Conservation (phyloP, 23 tunicate species). For the Clavelina lepadiformis region DNA sequence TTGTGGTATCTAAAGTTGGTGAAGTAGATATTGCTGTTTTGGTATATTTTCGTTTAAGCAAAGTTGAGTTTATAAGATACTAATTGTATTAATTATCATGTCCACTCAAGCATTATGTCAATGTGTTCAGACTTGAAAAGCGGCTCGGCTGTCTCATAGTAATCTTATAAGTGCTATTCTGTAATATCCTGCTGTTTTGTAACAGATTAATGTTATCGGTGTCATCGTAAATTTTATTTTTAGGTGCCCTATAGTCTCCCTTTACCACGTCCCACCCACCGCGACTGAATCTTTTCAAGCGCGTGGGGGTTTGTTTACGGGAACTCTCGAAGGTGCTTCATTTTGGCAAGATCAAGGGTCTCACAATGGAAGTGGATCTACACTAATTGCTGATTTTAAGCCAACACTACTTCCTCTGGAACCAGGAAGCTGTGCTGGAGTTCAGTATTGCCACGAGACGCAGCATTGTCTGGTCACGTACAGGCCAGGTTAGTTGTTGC, state of each 20-base stretch:
- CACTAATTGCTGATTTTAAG: constrained; percentile 33
- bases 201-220: too few relatives aligned
- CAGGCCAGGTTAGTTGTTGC: constrained; percentile 89
- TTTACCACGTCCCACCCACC: constrained; percentile 68
- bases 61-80: too few relatives aligned
- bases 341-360: constrained; percentile 58
- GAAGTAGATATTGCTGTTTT: too few relatives aligned
- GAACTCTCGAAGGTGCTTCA: constrained; percentile 60
- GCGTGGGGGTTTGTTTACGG: constrained; percentile 59
- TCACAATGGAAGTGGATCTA: background rate
- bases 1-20: too few relatives aligned
- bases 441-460: constrained; percentile 37
- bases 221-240: too few relatives aligned
- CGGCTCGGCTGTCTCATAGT: too few relatives aligned
- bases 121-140: too few relatives aligned
- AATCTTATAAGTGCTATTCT: too few relatives aligned
- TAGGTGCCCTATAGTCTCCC: constrained; percentile 83
- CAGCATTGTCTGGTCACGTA: constrained; percentile 63
- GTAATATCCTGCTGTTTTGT: too few relatives aligned
- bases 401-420: constrained; percentile 62
- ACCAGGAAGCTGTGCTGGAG: constrained; percentile 70
- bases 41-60: too few relatives aligned
- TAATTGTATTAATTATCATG: too few relatives aligned
- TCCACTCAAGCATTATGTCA: too few relatives aligned
- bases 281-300: constrained; percentile 40